These are phyloP conservation scores for Chiloscyllium plagiosum DNA, from an alignment of 2,113 vertebrate genomes.

Conservation along the genomic window DNA sequence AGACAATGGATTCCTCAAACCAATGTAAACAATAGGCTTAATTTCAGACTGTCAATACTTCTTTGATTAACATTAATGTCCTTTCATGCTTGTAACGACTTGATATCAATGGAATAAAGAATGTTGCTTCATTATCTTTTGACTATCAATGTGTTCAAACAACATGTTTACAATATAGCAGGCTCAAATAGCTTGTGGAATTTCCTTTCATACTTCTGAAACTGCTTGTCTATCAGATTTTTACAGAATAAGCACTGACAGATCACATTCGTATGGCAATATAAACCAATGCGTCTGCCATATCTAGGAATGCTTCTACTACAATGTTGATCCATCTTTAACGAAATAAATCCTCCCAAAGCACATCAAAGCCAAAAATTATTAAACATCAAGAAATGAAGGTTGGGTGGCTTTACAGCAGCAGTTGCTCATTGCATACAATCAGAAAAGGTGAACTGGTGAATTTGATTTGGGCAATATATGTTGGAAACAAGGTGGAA, in stretches of 20 bases:
- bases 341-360: neutral
- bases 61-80: too few species aligned
- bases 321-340: neutral
- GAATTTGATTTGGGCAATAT: neutral
- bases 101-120: too few species aligned
- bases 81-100: too few species aligned
- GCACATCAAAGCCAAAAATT: neutral
- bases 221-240: neutral
- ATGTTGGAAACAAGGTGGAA: neutral
- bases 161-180: too few species aligned
- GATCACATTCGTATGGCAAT: neutral
- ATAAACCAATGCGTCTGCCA: neutral
- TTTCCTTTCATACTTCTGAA: neutral
- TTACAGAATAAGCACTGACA: neutral
- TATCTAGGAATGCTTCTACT: neutral
- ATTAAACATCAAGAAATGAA: neutral
- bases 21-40: too few species aligned
- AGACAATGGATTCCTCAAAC: too few species aligned
- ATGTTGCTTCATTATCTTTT: too few species aligned
- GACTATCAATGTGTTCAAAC: too few species aligned
- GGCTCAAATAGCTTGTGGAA: too few species aligned
- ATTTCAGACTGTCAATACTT: too few species aligned
- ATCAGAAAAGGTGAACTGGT: neutral
- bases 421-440: neutral
- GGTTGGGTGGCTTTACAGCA: neutral